Evolutionary conservation across 1,140 invertebrate genomes (phyloP).

Genomic region (Drosophila prosaltans): DNA sequence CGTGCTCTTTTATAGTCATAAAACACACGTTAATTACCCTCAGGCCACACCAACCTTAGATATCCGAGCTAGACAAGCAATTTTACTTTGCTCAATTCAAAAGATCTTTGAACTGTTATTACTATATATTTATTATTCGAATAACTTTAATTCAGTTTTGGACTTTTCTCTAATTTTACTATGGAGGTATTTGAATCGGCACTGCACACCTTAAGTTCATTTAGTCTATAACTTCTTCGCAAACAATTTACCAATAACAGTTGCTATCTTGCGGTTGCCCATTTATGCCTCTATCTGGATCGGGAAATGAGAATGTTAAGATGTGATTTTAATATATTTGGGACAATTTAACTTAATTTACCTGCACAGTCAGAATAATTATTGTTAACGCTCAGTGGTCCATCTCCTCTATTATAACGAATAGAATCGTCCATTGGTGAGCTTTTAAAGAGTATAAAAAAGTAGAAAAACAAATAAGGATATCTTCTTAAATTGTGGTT

Average conservation of each 20-base stretch:
- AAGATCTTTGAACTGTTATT: background rate
- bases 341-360: background rate
- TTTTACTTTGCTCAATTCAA: background rate
- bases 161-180: no score
- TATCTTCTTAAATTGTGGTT: no score
- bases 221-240: background rate
- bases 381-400: background rate
- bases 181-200: background rate
- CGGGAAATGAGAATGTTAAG: background rate
- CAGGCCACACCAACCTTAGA: constrained; percentile 11
- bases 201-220: background rate
- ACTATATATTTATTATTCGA: background rate
- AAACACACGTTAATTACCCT: constrained; percentile 70
- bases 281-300: background rate
- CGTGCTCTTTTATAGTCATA: constrained; percentile 44
- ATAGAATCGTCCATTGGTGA: constrained; percentile 27
- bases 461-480: no score
- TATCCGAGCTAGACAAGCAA: background rate
- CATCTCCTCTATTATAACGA: constrained; percentile 28
- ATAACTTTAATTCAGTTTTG: background rate
- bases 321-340: background rate
- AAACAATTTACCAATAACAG: background rate
- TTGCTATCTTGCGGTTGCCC: background rate
- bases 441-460: background rate
- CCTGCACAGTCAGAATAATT: constrained; percentile 9